Base-by-base conservation (phyloP, 2,113 vertebrate genomes). In the Barnardius zonarius region DNA sequence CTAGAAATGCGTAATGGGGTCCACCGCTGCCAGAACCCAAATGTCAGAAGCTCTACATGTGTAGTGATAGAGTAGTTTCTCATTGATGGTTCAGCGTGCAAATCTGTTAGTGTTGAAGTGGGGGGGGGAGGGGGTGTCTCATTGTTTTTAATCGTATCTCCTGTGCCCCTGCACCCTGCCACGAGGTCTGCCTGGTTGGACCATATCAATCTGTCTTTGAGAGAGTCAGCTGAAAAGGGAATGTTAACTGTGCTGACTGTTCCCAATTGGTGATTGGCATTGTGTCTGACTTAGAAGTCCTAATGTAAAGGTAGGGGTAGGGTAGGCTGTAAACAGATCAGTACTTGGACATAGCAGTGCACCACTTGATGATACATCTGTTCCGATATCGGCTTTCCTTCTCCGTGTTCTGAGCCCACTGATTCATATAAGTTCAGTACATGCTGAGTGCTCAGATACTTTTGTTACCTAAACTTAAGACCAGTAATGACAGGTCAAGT, bases 31-130 rank as follows among this genome's bases (percentile, higher is more conserved):
- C 83, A 81, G 74, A 77, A 51, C 23, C 41, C 55, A 39, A 46
- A 15, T 57, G 18, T 17, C 51, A 37, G 22, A 24, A 62, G 52
- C 5, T 11, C 13, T 16, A 2, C 0, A 0, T 31, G 22, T 3
- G 13, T 20, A 62, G 27, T 0, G 0, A n/a, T 24, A 16, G 88
- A 78, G 61, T 48, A n/a, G 37, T 27, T 83, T 43, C 41, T 64
- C 3, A 2, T 11, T 70, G 43, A 12, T 43, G 14, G 28, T 74
- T 77, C 22, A 28, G 37, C 24, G 24, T 73, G 19, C 15, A 57
- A 52, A 62, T 37, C 31, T 22, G 3, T 49, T 69, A 10, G 8
- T n/a, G 12, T 2, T 59, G 52, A 39, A 76, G 41, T 9, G 6
- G 20, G 3, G 20, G 3, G 5, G 24, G 1, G 30, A 5, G 18